A percentile compares a stretch with the other conserved stretches of the same genome.
phyloP scores from a whole-genome alignment of 2,113 vertebrate genomes.

The Garra rufa region DNA sequence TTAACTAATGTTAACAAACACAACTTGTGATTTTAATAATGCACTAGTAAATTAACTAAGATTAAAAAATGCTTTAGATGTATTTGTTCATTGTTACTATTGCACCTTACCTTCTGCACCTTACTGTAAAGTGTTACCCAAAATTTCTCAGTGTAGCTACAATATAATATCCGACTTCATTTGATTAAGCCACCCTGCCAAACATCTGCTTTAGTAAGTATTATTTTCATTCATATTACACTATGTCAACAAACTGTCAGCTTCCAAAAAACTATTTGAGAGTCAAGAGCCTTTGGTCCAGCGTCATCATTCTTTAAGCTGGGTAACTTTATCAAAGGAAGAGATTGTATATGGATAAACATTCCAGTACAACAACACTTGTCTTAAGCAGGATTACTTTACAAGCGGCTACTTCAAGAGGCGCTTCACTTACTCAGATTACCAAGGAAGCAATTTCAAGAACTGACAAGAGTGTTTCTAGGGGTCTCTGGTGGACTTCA shows the following conservation, averaged over 20 bases:
- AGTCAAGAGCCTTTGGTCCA: background rate
- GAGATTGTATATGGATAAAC: background rate
- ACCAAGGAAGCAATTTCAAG: slow-evolving; percentile 6
- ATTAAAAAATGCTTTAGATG: too few relatives aligned
- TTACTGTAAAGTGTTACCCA: too few relatives aligned
- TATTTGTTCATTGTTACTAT: too few relatives aligned
- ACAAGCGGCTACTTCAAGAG: background rate
- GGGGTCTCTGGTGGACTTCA: background rate
- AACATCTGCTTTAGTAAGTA: background rate
- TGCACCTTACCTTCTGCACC: too few relatives aligned
- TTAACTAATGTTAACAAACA: too few relatives aligned
- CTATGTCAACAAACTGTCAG: background rate
- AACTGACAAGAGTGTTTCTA: background rate
- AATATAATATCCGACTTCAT: background rate
- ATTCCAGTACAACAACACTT: background rate
- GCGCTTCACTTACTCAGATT: background rate
- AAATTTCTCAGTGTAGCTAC: background rate
- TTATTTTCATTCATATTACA: background rate
- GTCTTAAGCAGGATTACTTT: background rate
- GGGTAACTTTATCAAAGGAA: background rate
- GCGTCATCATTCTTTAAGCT: background rate
- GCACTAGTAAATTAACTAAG: too few relatives aligned
- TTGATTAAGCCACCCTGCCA: background rate
- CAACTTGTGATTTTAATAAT: too few relatives aligned
- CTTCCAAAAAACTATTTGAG: background rate